Evolutionary conservation across 1,140 invertebrate genomes (phyloP).

Genomic region (Drosophila erecta): DNA sequence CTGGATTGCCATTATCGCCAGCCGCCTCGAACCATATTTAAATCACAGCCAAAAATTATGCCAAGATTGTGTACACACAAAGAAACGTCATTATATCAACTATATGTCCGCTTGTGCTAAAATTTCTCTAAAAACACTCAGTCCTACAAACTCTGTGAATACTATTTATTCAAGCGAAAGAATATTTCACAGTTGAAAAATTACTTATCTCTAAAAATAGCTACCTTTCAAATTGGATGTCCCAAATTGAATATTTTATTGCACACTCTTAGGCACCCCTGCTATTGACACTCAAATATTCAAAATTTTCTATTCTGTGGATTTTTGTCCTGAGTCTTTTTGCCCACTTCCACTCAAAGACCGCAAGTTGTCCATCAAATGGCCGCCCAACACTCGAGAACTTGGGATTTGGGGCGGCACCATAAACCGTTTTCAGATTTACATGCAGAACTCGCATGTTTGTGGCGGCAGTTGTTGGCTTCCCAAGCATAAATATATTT

Average conservation of each 20-base stretch:
- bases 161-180: no score
- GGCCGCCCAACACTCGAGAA: slow-evolving; percentile 60
- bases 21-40: slow-evolving; percentile 73
- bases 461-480: slow-evolving; percentile 57
- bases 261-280: background rate
- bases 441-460: slow-evolving; percentile 60
- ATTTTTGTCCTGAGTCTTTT: slow-evolving; percentile 1
- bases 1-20: slow-evolving; percentile 75
- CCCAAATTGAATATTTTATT: background rate
- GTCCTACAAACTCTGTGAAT: no score
- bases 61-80: slow-evolving; percentile 32
- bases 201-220: background rate
- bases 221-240: background rate
- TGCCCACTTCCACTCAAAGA: slow-evolving; percentile 21
- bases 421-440: slow-evolving; percentile 78
- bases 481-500: background rate
- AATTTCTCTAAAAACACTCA: no score
- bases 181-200: no score
- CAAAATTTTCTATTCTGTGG: background rate
- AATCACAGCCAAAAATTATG: slow-evolving; percentile 69
- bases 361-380: slow-evolving; percentile 79
- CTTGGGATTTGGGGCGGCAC: slow-evolving; percentile 68
- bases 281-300: background rate
- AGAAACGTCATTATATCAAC: slow-evolving; percentile 6
- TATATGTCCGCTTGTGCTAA: background rate